Percentiles rank a stretch among this genome's conserved stretches.
phyloP scores from a whole-genome alignment of 2,797 vertebrate genomes.

The Chrysocyon brachyurus region DNA sequence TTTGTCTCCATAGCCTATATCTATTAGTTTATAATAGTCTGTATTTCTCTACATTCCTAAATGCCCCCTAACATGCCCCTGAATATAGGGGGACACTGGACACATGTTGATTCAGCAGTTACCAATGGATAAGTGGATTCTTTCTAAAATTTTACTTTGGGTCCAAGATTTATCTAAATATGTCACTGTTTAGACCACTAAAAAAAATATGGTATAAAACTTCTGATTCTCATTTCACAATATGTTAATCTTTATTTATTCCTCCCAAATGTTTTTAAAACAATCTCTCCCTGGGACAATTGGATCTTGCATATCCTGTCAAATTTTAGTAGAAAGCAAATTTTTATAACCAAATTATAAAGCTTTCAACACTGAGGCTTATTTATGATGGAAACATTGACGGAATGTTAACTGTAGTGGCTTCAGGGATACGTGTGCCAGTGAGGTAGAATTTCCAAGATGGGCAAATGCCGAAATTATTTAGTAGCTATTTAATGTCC shows the following conservation, averaged over 20 bases:
- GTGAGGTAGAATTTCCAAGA: conserved; percentile 54
- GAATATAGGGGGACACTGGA: background rate
- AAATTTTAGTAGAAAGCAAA: conserved; percentile 82
- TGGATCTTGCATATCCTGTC: conserved; percentile 79
- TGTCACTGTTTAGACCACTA: conserved; percentile 70
- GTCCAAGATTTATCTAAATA: conserved; percentile 71
- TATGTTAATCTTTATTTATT: conserved; percentile 83
- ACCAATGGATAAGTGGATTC: conserved; percentile 47
- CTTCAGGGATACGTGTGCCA: background rate
- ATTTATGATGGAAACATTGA: conserved; percentile 76
- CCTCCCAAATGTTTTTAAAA: conserved; percentile 80
- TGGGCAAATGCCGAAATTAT: conserved; percentile 25
- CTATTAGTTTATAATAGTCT: background rate
- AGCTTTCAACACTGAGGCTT: conserved; percentile 72
- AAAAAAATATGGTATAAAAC: conserved; percentile 68
- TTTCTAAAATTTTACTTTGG: conserved; percentile 71
- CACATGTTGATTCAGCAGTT: conserved; percentile 13
- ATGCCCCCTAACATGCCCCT: background rate
- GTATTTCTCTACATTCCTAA: background rate
- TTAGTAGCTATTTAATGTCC: conserved; percentile 8
- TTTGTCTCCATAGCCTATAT: background rate
- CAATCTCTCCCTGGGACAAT: conserved; percentile 76
- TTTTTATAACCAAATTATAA: conserved; percentile 83
- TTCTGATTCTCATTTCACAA: conserved; percentile 75
- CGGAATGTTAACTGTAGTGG: conserved; percentile 62